Percentiles rank a stretch among this genome's conserved stretches.
Conservation (phyloP, 2,113 vertebrate genomes). For the Ifrita kowaldi region DNA sequence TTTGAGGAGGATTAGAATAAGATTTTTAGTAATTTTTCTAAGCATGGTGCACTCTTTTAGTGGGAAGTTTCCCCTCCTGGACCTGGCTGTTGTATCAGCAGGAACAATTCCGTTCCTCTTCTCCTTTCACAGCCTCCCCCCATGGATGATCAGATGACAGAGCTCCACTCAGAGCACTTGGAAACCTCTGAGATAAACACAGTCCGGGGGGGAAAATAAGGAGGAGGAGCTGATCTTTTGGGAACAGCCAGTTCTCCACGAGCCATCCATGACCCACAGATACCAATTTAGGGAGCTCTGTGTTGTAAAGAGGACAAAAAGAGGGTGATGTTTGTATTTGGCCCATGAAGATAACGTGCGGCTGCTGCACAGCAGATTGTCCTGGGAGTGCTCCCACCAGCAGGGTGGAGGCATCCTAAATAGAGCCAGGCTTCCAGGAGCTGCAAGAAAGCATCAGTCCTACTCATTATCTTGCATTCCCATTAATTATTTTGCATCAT, state of each 20-base stretch:
- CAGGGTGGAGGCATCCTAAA: neutral
- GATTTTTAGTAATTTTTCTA: neutral
- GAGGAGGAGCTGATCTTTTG: neutral
- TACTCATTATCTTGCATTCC: neutral
- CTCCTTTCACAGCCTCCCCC: neutral
- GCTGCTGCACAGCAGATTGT: neutral
- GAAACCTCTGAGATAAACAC: neutral
- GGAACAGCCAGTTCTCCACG: neutral
- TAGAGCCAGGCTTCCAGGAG: neutral
- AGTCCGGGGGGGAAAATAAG: neutral
- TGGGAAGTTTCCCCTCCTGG: neutral
- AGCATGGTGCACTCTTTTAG: fast-evolving
- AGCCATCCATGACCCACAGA: neutral
- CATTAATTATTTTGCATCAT: neutral
- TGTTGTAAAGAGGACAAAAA: neutral
- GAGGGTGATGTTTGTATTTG: neutral
- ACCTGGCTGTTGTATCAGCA: neutral
- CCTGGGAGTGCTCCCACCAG: neutral
- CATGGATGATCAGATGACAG: neutral
- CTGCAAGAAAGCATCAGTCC: neutral
- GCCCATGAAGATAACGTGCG: too few relatives aligned
- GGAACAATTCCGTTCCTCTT: neutral
- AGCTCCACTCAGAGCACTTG: neutral
- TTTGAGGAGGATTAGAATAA: neutral
- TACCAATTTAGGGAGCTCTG: neutral